These are phyloP conservation scores for Megalurothrips usitatus DNA, from an alignment of 2,888 invertebrate species.

Conservation along the genomic window DNA sequence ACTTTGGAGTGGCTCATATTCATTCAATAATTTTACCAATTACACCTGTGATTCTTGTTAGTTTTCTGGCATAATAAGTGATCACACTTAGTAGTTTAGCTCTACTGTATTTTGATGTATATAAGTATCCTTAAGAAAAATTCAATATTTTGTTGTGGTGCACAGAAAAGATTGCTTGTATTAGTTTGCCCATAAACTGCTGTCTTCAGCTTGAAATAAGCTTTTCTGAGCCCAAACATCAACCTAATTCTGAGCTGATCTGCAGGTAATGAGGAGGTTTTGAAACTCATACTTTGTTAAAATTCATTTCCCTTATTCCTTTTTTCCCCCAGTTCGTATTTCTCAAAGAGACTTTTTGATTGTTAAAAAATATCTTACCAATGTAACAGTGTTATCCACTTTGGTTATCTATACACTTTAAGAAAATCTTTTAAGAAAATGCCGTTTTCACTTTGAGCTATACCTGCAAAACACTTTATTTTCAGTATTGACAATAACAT, in stretches of 20 bases:
- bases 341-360: neutral
- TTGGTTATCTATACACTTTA: neutral
- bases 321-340: neutral
- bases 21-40: conserved; percentile 22
- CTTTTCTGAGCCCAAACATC: neutral
- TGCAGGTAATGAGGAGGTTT: conserved; percentile 19
- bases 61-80: conserved; percentile 1
- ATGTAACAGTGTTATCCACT: neutral
- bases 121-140: neutral
- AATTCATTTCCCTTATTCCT: neutral
- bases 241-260: neutral
- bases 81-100: neutral
- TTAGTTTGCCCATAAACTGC: neutral
- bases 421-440: neutral
- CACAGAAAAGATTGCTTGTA: neutral
- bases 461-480: neutral
- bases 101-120: conserved; percentile 9
- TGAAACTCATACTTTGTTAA: neutral
- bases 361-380: neutral
- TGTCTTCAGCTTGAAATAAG: neutral
- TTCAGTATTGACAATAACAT: conserved; percentile 26
- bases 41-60: conserved; percentile 24
- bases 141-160: conserved; percentile 13
- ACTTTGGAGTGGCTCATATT: neutral
- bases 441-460: too few species aligned